These are phyloP conservation scores for Lasius fuliginosus DNA, from an alignment of 2,888 invertebrate species.

Conservation along the genomic window DNA sequence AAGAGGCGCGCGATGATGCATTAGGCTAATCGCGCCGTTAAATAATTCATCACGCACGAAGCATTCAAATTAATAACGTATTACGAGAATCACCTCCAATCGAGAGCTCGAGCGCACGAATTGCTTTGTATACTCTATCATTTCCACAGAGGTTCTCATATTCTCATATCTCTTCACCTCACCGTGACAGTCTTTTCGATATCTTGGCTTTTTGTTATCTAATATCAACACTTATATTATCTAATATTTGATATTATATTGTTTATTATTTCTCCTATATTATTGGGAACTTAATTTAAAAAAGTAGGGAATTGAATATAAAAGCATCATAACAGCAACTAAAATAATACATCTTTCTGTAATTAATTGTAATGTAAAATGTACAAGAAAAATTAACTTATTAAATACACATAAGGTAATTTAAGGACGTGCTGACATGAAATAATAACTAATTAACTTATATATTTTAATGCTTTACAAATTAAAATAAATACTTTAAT, in stretches of 20 bases:
- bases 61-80: slow-evolving; percentile 79
- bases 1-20: slow-evolving; percentile 65
- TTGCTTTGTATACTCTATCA: slow-evolving; percentile 75
- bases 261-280: background rate
- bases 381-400: background rate
- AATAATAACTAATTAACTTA: background rate
- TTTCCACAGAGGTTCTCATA: slow-evolving; percentile 73
- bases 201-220: background rate
- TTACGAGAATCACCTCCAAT: slow-evolving; percentile 75
- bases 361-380: background rate
- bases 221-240: background rate
- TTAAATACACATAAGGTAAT: background rate
- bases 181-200: background rate
- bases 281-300: background rate
- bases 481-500: too few species aligned
- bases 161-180: background rate
- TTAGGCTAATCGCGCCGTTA: slow-evolving; percentile 76
- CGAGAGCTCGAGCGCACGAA: slow-evolving; percentile 62
- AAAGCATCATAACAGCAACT: background rate
- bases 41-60: slow-evolving; percentile 78
- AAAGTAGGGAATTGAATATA: background rate
- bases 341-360: background rate
- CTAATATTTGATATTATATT: background rate
- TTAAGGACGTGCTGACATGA: background rate
- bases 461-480: background rate